Evolutionary conservation across 2,888 invertebrate species (phyloP).

Genomic region (Cyclophora punctaria): DNA sequence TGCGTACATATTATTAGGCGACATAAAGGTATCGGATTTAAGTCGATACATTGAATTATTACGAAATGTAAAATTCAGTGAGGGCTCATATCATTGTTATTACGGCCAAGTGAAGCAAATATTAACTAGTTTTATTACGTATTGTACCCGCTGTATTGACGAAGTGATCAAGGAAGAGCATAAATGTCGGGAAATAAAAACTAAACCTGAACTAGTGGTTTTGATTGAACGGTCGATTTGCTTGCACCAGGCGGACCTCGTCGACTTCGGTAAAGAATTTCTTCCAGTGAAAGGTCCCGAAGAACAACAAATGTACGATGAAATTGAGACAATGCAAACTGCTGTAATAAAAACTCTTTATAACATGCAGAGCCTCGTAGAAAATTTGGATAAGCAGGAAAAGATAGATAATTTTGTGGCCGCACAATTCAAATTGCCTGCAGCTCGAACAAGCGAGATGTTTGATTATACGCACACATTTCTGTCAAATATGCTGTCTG

Average conservation of each 20-base stretch:
- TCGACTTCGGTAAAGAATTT: conserved; percentile 33
- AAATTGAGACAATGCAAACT: conserved; percentile 16
- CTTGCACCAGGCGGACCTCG: conserved; percentile 29
- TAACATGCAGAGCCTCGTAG: conserved; percentile 9
- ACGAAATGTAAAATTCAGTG: conserved; percentile 26
- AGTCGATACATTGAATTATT: conserved; percentile 30
- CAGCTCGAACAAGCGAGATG: conserved; percentile 30
- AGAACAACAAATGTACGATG: conserved; percentile 33
- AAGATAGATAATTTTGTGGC: conserved; percentile 32
- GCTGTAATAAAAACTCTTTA: too few species aligned
- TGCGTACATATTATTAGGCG: conserved; percentile 29
- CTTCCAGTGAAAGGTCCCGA: conserved; percentile 24
- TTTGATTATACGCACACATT: conserved; percentile 37
- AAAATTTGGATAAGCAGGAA: conserved; percentile 29
- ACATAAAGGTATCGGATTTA: conserved; percentile 31
- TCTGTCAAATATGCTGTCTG: conserved; percentile 32
- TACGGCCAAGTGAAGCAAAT: conserved; percentile 44
- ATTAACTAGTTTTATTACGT: conserved; percentile 35
- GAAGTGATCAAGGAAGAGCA: conserved; percentile 34
- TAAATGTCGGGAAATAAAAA: conserved; percentile 18
- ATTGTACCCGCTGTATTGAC: conserved; percentile 34
- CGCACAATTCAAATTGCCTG: conserved; percentile 29
- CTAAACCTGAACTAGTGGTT: conserved; percentile 26
- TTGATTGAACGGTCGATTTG: conserved; percentile 33
- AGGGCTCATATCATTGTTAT: conserved; percentile 35